Evolutionary conservation across 2,113 vertebrate species (phyloP), one percentile per base, ranked within the genome.

Genomic region (Ochotona princeps): DNA sequence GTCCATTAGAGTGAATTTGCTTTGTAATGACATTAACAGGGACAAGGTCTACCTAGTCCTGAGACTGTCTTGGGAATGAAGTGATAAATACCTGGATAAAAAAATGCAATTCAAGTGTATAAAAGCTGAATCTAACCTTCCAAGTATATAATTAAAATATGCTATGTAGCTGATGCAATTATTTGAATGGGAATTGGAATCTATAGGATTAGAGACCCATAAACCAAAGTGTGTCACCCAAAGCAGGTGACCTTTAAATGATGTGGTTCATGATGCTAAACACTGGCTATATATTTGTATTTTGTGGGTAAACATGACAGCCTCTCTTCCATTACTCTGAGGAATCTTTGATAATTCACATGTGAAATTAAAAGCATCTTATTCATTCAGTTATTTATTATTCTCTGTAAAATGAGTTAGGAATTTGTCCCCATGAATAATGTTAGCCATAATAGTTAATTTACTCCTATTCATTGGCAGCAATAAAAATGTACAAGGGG

Each of bases 381-480:
- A 98, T 98, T 98, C 98, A 98, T 98, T 98, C 97, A 73, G 97
- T 98, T 98, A 98, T 98, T 98, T 98, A 98, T 98, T 98, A 97
- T 97, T 97, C 97, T 95, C 95, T 94, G 97, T 97, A 98, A 98
- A 98, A 98, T 98, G 98, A 98, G 97, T 98, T 98, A 98, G 97
- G 97, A 98, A 98, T 98, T 98, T 98, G 97, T 98, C 98, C 97
- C 97, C 94, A 74, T 98, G 98, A 98, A 98, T 98, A 98, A 98
- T 98, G 98, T 96, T 98, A 96, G 96, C 97, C 96, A 98, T 98
- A 98, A 98, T 98, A 97, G 97, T 98, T 98, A 97, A 98, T 98
- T 98, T 98, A 98, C 98, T 98, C 97, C 98, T 98, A 98, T 98
- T 98, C 98, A 98, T 98, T 98, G 98, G 97, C 98, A 98, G 98